Evolutionary conservation across 2,888 invertebrate species (phyloP).

Genomic region (Conus canariensis): DNA sequence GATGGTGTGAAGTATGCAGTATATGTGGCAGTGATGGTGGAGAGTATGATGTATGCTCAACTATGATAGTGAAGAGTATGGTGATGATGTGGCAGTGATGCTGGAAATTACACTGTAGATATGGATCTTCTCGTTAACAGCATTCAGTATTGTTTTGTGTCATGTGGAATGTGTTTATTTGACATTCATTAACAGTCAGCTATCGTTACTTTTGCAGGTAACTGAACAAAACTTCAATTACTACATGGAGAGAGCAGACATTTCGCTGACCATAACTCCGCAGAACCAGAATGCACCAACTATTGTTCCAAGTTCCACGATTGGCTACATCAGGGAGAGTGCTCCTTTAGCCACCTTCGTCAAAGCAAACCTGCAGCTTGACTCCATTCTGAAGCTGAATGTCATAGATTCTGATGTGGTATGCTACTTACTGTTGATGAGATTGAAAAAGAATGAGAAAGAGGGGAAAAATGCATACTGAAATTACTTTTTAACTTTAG

Average conservation of each 20-base stretch:
- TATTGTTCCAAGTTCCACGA: conserved; percentile 42
- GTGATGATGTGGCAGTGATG: too few relatives aligned
- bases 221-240: conserved; percentile 47
- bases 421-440: conserved; percentile 40
- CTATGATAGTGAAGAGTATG: too few relatives aligned
- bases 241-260: conserved; percentile 49
- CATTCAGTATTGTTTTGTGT: too few relatives aligned
- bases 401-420: conserved; percentile 66
- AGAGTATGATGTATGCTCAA: too few relatives aligned
- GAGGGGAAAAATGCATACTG: too few relatives aligned
- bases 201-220: conserved; percentile 35
- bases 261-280: conserved; percentile 52
- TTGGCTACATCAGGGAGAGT: conserved; percentile 64
- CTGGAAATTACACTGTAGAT: too few relatives aligned
- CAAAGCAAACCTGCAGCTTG: neutral
- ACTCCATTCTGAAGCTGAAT: conserved; percentile 47
- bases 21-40: too few relatives aligned
- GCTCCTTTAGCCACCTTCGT: conserved; percentile 47
- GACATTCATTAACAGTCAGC: too few relatives aligned
- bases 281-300: conserved; percentile 56
- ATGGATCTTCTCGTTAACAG: too few relatives aligned
- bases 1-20: too few relatives aligned
- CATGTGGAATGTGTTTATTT: too few relatives aligned
- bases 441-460: too few relatives aligned
- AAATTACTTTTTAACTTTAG: neutral